Conservation (phyloP, 2,888 invertebrate species). For the Strigamia crassipes region DNA sequence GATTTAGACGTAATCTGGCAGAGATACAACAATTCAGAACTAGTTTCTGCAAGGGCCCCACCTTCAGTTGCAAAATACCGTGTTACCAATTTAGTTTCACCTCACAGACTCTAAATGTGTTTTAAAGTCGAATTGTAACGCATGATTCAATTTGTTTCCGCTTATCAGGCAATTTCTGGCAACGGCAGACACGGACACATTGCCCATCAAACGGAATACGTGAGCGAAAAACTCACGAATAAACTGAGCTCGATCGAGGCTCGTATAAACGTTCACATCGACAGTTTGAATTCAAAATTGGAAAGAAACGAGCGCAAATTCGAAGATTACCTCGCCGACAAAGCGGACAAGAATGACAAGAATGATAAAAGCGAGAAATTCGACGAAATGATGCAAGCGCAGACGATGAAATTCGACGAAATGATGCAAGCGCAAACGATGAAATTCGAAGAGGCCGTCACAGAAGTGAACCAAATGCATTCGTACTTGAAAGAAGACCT, state of each 20-base stretch:
- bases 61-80: background rate
- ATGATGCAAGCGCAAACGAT: constrained; percentile 44
- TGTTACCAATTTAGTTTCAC: background rate
- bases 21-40: background rate
- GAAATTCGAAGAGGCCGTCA: constrained; percentile 46
- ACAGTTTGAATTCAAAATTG: constrained; percentile 12
- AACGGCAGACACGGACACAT: background rate
- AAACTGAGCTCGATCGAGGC: constrained; percentile 49
- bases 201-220: constrained; percentile 47
- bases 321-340: constrained; percentile 49
- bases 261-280: constrained; percentile 44
- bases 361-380: constrained; percentile 49
- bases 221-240: constrained; percentile 50
- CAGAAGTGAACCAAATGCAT: constrained; percentile 45
- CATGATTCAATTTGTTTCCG: background rate
- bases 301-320: constrained; percentile 50
- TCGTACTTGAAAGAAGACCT: constrained; percentile 49
- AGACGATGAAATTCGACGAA: constrained; percentile 47
- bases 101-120: too few species aligned
- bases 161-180: background rate
- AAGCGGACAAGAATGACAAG: constrained; percentile 50
- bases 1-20: background rate
- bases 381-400: constrained; percentile 46
- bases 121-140: background rate
- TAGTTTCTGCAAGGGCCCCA: background rate